phyloP scores from a whole-genome alignment of 2,888 invertebrate species.

The Galerucella pusilla region DNA sequence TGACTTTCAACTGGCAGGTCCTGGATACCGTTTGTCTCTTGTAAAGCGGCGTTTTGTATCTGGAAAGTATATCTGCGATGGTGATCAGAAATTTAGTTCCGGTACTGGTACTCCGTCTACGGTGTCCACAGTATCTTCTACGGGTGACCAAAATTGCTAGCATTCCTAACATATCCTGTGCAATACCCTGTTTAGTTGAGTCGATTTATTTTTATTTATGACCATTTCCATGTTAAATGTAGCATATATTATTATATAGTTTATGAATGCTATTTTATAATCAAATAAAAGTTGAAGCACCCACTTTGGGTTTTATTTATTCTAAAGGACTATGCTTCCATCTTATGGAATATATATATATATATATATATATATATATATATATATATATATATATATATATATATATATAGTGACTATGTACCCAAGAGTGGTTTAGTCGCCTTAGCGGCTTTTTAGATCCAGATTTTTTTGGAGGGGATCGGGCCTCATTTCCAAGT shows the following conservation, averaged over 20 bases:
- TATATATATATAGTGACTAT: too few species aligned
- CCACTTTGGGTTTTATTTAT: not conserved
- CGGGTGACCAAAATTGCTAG: slow-evolving; percentile 62
- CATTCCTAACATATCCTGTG: slow-evolving; percentile 62
- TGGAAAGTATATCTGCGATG: slow-evolving; percentile 72
- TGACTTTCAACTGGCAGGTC: slow-evolving; percentile 90
- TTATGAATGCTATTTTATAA: slow-evolving; percentile 57
- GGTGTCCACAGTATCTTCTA: slow-evolving; percentile 57
- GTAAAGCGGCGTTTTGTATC: slow-evolving; percentile 95
- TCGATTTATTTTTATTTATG: slow-evolving; percentile 52
- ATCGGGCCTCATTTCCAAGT: too few species aligned
- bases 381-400: too few species aligned
- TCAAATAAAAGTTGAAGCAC: slow-evolving; percentile 42
- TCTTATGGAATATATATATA: too few species aligned
- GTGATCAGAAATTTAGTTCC: slow-evolving; percentile 62
- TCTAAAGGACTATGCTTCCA: not conserved
- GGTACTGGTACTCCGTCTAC: slow-evolving; percentile 57
- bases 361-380: too few species aligned
- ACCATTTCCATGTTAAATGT: slow-evolving; percentile 48
- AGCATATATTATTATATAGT: slow-evolving; percentile 55
- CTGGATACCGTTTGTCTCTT: slow-evolving; percentile 93
- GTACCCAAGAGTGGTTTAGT: too few species aligned
- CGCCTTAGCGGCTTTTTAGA: too few species aligned
- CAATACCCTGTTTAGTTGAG: slow-evolving; percentile 54
- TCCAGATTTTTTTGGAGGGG: too few species aligned